Conservation (phyloP, 2,888 invertebrate genomes). For the Lypha dubia region DNA sequence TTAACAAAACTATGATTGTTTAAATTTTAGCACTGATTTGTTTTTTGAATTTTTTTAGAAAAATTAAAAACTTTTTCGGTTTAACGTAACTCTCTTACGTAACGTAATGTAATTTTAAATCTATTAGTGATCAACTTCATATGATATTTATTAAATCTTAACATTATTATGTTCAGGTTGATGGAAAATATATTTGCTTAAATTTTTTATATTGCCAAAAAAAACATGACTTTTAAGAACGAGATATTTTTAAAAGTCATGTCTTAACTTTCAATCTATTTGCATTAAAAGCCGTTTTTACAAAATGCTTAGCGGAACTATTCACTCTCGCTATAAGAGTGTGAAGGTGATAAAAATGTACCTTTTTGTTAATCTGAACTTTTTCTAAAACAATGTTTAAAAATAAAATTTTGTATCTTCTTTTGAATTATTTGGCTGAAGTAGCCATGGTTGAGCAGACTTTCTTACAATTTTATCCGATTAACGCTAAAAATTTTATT, state of each 20-base stretch:
- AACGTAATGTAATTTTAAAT: neutral
- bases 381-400: neutral
- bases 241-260: neutral
- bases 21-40: too few relatives aligned
- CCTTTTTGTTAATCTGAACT: neutral
- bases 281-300: conserved; percentile 9
- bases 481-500: neutral
- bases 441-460: neutral
- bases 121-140: too few relatives aligned
- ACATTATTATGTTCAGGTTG: too few relatives aligned
- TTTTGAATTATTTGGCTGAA: too few relatives aligned
- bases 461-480: too few relatives aligned
- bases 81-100: neutral
- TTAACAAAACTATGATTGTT: too few relatives aligned
- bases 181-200: too few relatives aligned
- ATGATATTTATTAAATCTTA: too few relatives aligned
- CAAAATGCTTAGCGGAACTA: neutral
- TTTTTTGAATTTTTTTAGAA: too few relatives aligned
- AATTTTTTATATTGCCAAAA: too few relatives aligned
- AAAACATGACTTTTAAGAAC: too few relatives aligned
- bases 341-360: neutral
- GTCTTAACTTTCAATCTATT: neutral
- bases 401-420: neutral
- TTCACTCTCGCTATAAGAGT: neutral
- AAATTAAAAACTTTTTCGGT: too few relatives aligned